Percentiles rank a stretch among this genome's conserved stretches.
Evolutionary conservation across 2,797 vertebrate species (phyloP).

Genomic region (Enteromius thamalakanensis): DNA sequence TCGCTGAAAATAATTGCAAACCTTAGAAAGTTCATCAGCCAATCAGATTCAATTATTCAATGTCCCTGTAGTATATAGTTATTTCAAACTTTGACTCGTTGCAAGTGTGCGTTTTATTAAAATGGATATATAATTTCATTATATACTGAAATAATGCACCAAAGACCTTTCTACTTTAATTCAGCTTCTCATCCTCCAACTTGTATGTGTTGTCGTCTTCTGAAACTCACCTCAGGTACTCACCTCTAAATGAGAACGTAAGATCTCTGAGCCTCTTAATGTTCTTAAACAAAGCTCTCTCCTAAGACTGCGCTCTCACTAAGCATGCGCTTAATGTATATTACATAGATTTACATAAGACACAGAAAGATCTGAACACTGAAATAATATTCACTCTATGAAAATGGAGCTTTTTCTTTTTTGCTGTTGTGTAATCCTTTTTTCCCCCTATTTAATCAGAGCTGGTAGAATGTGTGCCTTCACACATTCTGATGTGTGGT

Average conservation of each 20-base stretch:
- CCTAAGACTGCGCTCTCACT: slow-evolving; percentile 7
- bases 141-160: neutral
- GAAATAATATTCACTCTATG: neutral
- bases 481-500: neutral
- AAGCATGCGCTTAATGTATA: slow-evolving; percentile 17
- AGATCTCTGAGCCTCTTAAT: slow-evolving; percentile 39
- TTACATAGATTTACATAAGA: neutral
- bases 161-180: neutral
- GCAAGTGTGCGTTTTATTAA: neutral
- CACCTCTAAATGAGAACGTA: slow-evolving; percentile 32
- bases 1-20: too few species aligned
- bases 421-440: neutral
- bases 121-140: neutral
- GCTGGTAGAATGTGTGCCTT: slow-evolving; percentile 17
- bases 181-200: neutral
- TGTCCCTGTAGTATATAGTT: neutral
- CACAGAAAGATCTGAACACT: neutral
- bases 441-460: slow-evolving; percentile 11
- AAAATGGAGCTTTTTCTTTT: neutral
- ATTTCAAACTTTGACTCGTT: neutral
- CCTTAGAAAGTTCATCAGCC: too few species aligned
- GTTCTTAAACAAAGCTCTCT: slow-evolving; percentile 42
- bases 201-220: slow-evolving; percentile 8
- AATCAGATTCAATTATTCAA: too few species aligned
- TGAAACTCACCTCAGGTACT: slow-evolving; percentile 28